Conservation (phyloP, 2,888 invertebrate species). For the Latheticus oryzae region DNA sequence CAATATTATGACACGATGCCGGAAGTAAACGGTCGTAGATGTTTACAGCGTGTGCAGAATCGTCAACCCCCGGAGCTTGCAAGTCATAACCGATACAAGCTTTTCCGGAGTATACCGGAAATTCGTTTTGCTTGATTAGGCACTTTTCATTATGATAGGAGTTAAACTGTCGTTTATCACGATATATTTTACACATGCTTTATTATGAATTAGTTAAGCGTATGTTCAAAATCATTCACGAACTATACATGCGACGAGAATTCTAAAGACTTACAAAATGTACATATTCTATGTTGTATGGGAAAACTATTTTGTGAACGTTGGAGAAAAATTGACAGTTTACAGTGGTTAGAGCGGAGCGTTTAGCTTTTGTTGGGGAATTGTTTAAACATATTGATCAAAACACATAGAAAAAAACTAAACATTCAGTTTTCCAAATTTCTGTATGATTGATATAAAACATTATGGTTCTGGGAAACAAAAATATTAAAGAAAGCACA, state of each 20-base stretch:
- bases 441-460: too few species aligned
- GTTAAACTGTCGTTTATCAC: conserved; percentile 62
- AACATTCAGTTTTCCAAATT: too few species aligned
- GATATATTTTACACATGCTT: conserved; percentile 59
- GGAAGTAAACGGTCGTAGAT: conserved; percentile 26
- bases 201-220: conserved; percentile 61
- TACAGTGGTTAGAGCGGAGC: too few species aligned
- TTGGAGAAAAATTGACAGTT: conserved; percentile 60
- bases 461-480: too few species aligned
- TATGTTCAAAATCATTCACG: conserved; percentile 58
- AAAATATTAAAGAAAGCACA: too few species aligned
- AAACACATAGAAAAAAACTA: too few species aligned
- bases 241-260: conserved; percentile 54
- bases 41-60: conserved; percentile 29
- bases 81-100: conserved; percentile 58
- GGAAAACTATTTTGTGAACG: conserved; percentile 62
- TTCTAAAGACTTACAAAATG: conserved; percentile 57
- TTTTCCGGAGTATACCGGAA: conserved; percentile 60
- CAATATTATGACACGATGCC: conserved; percentile 32
- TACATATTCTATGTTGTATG: conserved; percentile 61
- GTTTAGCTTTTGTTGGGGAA: too few species aligned
- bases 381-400: too few species aligned
- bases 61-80: conserved; percentile 43
- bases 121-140: conserved; percentile 62
- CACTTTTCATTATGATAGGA: conserved; percentile 58